These are phyloP conservation scores for rabbit (Oryctolagus cuniculus) DNA, from an alignment of 2,113 vertebrate genomes.

Conservation along the genomic window mOryCun1.1 NC_091442.1:100893501-100894000, in stretches of 20 bases:
- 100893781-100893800: neutral
- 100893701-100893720: neutral
- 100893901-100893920: neutral
- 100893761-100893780: neutral
- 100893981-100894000: neutral
- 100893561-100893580: neutral
- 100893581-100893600: neutral
- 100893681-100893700: neutral
- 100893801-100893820: neutral
- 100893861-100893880: neutral
- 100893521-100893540: neutral
- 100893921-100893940: neutral
- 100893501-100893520: neutral
- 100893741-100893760: neutral
- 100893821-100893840: neutral
- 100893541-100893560: neutral
- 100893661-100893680: neutral
- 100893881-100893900: neutral
- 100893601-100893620: neutral
- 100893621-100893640: neutral
- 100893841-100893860: neutral
- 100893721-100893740: neutral
- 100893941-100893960: neutral
- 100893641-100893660: neutral
- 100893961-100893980: neutral